Evolutionary conservation across 23 tunicate species (phyloP).

Genomic region (Trididemnum clinides): DNA sequence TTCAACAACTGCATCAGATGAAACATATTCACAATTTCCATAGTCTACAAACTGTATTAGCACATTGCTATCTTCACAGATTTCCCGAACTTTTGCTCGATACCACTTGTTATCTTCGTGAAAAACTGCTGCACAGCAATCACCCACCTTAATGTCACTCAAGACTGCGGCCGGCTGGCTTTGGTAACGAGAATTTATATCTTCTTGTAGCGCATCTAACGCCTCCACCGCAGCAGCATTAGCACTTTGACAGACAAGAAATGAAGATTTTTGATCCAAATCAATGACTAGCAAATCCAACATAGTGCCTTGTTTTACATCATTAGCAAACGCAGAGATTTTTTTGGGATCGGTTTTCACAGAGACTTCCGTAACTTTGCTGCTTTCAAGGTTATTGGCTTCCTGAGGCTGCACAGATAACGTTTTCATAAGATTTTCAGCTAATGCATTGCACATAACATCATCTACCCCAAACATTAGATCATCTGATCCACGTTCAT

Average conservation of each 20-base stretch:
- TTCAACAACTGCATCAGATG: neutral
- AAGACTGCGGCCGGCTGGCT: neutral
- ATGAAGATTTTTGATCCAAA: neutral
- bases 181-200: neutral
- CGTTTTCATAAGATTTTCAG: neutral
- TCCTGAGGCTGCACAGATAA: neutral
- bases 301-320: neutral
- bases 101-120: constrained; percentile 60
- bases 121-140: constrained; percentile 23
- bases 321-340: neutral
- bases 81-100: constrained; percentile 12
- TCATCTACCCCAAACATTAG: neutral
- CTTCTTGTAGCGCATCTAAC: neutral
- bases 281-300: constrained; percentile 15
- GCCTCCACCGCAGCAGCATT: neutral
- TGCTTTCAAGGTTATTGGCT: neutral
- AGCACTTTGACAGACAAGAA: constrained; percentile 3
- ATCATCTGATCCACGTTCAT: neutral
- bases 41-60: constrained; percentile 49
- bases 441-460: constrained; percentile 5
- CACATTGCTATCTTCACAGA: neutral
- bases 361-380: neutral
- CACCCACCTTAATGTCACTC: neutral
- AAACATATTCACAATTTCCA: constrained; percentile 43
- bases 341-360: neutral